Conservation (phyloP, 1,140 invertebrate genomes). For the Drosophila punjabiensis region DNA sequence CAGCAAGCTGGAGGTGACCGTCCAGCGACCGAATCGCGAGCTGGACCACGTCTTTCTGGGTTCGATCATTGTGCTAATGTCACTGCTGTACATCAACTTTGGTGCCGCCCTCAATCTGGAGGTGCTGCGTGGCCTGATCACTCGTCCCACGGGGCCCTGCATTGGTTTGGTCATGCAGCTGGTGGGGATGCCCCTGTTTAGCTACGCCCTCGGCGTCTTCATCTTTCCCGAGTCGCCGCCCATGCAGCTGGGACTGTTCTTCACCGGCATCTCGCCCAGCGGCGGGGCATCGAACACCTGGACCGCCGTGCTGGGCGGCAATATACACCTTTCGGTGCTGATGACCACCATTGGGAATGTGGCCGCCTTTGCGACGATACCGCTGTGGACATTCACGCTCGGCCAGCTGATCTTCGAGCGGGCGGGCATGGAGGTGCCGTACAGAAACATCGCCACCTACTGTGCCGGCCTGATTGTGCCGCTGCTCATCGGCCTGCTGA, state of each 20-base stretch:
- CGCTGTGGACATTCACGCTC: conserved; percentile 97
- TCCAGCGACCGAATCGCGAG: conserved; percentile 88
- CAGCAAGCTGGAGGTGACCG: conserved; percentile 85
- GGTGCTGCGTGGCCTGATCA: conserved; percentile 90
- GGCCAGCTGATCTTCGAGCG: conserved; percentile 92
- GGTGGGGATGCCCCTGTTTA: conserved; percentile 95
- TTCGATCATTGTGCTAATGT: conserved; percentile 92
- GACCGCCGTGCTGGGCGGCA: conserved; percentile 94
- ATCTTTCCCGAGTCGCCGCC: conserved; percentile 90
- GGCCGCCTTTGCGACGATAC: conserved; percentile 96
- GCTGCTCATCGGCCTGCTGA: conserved; percentile 91
- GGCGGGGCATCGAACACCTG: conserved; percentile 98
- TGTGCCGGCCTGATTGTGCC: conserved; percentile 94
- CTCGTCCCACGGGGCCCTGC: conserved; percentile 91
- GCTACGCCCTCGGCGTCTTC: conserved; percentile 90
- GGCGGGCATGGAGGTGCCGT: conserved; percentile 92
- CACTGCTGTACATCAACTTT: conserved; percentile 96
- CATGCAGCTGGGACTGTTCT: conserved; percentile 95
- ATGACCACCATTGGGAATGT: conserved; percentile 97
- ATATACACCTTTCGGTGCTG: conserved; percentile 95
- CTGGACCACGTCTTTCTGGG: conserved; percentile 92
- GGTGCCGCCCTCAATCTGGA: conserved; percentile 94
- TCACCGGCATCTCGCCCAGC: conserved; percentile 95
- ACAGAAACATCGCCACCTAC: conserved; percentile 91
- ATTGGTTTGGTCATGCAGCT: conserved; percentile 95